Base-by-base conservation (phyloP, 2,113 vertebrate species). In the Corythoichthys intestinalis region DNA sequence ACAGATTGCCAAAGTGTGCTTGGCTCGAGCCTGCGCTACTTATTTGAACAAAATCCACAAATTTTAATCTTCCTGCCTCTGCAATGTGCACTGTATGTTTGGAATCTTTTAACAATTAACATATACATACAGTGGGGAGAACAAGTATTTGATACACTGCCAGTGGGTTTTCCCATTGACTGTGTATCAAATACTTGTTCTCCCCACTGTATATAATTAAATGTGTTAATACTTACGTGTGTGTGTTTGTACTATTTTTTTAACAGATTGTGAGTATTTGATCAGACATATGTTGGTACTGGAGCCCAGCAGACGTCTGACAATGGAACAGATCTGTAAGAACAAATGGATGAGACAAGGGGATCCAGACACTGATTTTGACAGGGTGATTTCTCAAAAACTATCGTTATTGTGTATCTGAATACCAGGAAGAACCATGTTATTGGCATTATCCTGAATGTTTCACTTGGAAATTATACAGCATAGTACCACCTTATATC, bases 331-430 rank as follows among this genome's bases (percentile, higher is more conserved):
- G 91, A 98, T 98, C 90, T 97, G 95, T 89, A 97, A 94, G 72
- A 97, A 99, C 93, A 99, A 98, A 91, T 99, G 97, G 97, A 98
- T 99, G 96, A 97, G 94, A 84, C 92, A 93, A 1, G 97, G 97
- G 69, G 97, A 98, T 70, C 90, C 92, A 0, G 96, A 99, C 6
- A 93, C 95, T 0, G 96, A 95, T 50, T 99, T 99, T 4, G 96
- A 98, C 59, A 89, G 94, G 92, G 97, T 98, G 82, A 96, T 94
- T 58, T 35, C 2, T 65, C 5, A 49, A 1, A 20, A 62, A 41
- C 10, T 56, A 17, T 28, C 20, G 20, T 28, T 6, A 38, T 3
- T 65, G 13, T 1, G 28, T 13, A 8, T 64, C 35, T 46, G 39
- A 1, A 37, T 4, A 52, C 4, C 8, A 14, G 11, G 38, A 34